Base-by-base conservation (phyloP, 2,888 invertebrate species). In the Eupithecia subfuscata region DNA sequence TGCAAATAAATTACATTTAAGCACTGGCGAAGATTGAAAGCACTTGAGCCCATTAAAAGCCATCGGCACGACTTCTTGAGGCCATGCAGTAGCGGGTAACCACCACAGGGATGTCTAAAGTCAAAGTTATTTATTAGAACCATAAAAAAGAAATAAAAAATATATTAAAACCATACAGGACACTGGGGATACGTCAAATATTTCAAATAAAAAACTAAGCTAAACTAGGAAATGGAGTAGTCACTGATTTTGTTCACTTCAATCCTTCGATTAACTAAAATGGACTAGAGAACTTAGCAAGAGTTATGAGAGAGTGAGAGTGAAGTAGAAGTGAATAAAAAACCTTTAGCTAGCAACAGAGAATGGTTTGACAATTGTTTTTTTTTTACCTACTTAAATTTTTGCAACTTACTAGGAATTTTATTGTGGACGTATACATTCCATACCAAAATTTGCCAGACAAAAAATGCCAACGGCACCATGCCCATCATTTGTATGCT, bases 1-100 rank as follows among this genome's bases (percentile, higher is more conserved):
- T 74, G 68, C 70, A 64, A 71, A 69, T 34, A 37, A 72, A 74
- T 30, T 60, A 60, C 25, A 40, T 7, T 56, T 37, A 43, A 45
- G 43, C 64, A 64, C 48, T 34, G 45, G 52, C 37, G 63, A 64
- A 71, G 70, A 60, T 60, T 60, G 2, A 60, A 60, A 25, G 25
- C 56, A 6, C 25, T 25, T 25, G 25, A 25, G 25, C 22, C 22
- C 22, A 56, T 22, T n/a, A 48, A 52, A 52, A 16, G 56, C 14
- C 12, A 60, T 25, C 12, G 25, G 14, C 60, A 25, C 22, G 60
- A 60, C 60, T 25, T 12, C 5, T 25, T 60, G 12, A 22, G 22
- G 25, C 60, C 25, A 60, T 25, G 3, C 25, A 25, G 25, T 22
- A 60, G 25, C 25, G 9, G 22, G 12, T 60, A 1, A 25, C 12